These are phyloP conservation scores for Anabacerthia variegaticeps DNA, from an alignment of 2,797 vertebrate genomes.

Conservation along the genomic window DNA sequence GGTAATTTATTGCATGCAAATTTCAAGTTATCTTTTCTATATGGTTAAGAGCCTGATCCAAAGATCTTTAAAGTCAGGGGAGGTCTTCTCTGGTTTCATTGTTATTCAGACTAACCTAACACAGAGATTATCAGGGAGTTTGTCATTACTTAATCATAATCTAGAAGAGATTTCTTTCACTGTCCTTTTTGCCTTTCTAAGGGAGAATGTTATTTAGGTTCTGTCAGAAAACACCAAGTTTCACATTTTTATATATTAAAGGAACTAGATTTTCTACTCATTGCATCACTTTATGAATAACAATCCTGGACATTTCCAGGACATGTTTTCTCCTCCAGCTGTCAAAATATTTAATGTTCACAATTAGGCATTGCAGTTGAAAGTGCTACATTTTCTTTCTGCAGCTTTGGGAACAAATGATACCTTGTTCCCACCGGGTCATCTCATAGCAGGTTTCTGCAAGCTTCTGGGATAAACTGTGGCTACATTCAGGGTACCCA, in stretches of 20 bases:
- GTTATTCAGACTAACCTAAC: neutral
- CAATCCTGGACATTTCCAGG: conserved; percentile 46
- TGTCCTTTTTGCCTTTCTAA: neutral
- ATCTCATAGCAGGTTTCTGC: neutral
- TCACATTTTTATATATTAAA: neutral
- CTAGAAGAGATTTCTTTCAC: neutral
- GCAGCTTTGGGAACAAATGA: neutral
- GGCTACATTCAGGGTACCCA: neutral
- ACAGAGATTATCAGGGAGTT: neutral
- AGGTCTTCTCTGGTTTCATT: neutral
- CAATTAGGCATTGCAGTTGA: conserved; percentile 32
- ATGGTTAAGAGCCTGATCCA: neutral
- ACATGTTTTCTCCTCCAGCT: conserved; percentile 22
- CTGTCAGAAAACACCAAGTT: neutral
- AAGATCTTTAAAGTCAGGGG: neutral
- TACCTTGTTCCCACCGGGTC: neutral
- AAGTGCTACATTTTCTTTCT: conserved; percentile 9
- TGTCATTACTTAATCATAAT: neutral
- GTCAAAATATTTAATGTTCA: conserved; percentile 55
- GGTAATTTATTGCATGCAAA: neutral
- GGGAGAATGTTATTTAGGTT: neutral
- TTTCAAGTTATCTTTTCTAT: neutral
- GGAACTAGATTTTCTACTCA: conserved; percentile 22
- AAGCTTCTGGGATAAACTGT: neutral
- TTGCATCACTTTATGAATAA: conserved; percentile 9